phyloP scores from a whole-genome alignment of 2,113 vertebrate species.

The Toxotes chatareus region DNA sequence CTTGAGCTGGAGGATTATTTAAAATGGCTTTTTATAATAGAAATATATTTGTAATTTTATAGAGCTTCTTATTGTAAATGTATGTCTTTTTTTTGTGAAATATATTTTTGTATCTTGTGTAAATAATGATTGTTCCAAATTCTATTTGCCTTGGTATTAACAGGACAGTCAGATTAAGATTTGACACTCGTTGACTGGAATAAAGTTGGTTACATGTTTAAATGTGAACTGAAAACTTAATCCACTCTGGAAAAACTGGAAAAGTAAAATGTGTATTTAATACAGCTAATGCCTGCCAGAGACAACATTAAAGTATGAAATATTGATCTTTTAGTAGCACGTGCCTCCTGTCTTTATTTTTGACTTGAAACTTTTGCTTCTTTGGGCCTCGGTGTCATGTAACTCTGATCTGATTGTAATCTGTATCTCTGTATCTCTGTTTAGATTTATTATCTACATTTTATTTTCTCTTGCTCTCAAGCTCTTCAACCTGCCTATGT shows the following conservation, averaged over 20 bases:
- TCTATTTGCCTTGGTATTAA: constrained; percentile 68
- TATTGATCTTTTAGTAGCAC: constrained; percentile 51
- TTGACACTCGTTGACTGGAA: constrained; percentile 52
- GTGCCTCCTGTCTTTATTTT: constrained; percentile 33
- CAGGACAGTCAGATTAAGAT: constrained; percentile 53
- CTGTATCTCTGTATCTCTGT: too few species aligned
- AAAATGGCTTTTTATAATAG: constrained; percentile 85
- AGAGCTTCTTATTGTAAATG: constrained; percentile 87
- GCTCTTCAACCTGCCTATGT: too few species aligned
- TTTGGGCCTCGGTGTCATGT: background rate
- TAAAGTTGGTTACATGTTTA: constrained; percentile 49
- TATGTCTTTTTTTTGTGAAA: constrained; percentile 85
- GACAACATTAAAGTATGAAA: constrained; percentile 71
- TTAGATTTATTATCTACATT: too few species aligned
- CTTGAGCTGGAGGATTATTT: constrained; percentile 89
- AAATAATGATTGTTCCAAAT: constrained; percentile 78
- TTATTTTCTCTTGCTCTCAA: too few species aligned
- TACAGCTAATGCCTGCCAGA: constrained; percentile 66
- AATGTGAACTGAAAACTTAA: constrained; percentile 74
- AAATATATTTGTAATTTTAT: constrained; percentile 94
- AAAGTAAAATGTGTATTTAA: constrained; percentile 72
- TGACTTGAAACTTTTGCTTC: background rate
- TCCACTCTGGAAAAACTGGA: too few species aligned
- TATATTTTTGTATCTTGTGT: constrained; percentile 97
- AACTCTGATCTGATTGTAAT: too few species aligned